A percentile compares a stretch with the other conserved stretches of the same genome.
These are phyloP conservation scores for Sclerurus mexicanus DNA, from an alignment of 2,113 vertebrate genomes.

Conservation along the genomic window DNA sequence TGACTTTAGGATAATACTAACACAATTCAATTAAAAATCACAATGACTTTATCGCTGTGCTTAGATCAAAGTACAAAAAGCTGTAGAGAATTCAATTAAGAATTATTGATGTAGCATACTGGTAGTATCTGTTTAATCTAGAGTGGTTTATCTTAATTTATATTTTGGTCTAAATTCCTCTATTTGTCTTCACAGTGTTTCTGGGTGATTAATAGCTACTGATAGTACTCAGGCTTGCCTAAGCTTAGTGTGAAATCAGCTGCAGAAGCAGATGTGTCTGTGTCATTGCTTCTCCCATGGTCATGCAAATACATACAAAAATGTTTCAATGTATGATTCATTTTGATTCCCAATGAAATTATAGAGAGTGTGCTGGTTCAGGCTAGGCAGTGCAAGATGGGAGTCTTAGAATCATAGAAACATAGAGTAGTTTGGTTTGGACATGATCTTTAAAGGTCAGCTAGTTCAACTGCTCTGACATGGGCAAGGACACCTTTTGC, in stretches of 20 bases:
- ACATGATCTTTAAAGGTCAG: neutral
- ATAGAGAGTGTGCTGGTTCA: neutral
- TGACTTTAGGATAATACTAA: conserved; percentile 7
- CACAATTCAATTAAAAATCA: conserved; percentile 65
- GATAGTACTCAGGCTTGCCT: neutral
- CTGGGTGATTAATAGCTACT: neutral
- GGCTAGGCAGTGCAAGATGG: neutral
- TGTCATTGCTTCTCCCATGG: neutral
- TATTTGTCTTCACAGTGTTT: neutral
- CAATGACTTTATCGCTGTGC: conserved; percentile 48
- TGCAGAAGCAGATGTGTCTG: neutral
- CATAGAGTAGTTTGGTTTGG: neutral
- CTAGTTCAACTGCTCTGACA: neutral
- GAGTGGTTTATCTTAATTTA: conserved; percentile 55
- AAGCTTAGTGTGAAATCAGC: neutral
- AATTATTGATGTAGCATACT: conserved; percentile 42
- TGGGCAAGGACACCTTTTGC: neutral
- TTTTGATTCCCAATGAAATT: neutral
- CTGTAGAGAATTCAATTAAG: conserved; percentile 60
- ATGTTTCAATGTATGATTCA: neutral
- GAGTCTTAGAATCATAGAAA: neutral
- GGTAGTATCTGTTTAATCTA: conserved; percentile 36
- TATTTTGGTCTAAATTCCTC: conserved; percentile 29
- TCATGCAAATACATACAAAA: neutral
- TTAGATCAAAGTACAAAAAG: conserved; percentile 58